phyloP scores from a whole-genome alignment of 1,140 invertebrate genomes.

The Helicoverpa zea region DNA sequence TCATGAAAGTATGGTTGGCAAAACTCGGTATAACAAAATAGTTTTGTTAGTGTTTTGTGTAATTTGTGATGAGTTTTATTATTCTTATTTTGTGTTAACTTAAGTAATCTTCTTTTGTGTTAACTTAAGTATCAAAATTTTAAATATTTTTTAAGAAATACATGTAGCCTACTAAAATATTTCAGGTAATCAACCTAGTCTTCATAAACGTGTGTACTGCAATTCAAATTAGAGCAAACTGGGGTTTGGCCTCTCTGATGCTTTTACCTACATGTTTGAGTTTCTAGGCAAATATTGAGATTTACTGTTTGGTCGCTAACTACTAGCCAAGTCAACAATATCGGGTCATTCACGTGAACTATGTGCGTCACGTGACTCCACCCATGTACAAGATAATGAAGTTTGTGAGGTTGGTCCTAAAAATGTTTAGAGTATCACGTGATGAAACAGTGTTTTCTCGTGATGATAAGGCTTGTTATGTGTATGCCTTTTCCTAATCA shows the following conservation, averaged over 20 bases:
- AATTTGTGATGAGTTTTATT: neutral
- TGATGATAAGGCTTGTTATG: too few species aligned
- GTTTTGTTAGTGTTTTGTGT: too few species aligned
- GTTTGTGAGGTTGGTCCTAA: too few species aligned
- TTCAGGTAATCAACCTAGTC: neutral
- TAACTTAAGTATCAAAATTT: too few species aligned
- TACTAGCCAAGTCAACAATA: neutral
- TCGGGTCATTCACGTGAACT: neutral
- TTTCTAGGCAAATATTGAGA: slow-evolving; percentile 18
- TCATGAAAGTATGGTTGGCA: neutral
- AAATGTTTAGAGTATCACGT: too few species aligned
- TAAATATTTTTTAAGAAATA: too few species aligned
- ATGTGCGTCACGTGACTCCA: neutral
- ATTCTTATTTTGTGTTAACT: neutral
- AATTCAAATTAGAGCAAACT: neutral
- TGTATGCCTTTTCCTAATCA: too few species aligned
- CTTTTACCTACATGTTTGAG: neutral
- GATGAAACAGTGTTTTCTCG: too few species aligned
- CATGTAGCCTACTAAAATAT: neutral
- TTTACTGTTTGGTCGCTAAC: neutral
- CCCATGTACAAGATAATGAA: too few species aligned
- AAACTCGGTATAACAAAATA: too few species aligned
- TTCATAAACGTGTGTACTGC: neutral
- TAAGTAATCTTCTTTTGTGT: neutral
- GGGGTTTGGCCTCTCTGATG: neutral